Conservation (phyloP, 1,140 invertebrate genomes). For the Sinella curviseta region DNA sequence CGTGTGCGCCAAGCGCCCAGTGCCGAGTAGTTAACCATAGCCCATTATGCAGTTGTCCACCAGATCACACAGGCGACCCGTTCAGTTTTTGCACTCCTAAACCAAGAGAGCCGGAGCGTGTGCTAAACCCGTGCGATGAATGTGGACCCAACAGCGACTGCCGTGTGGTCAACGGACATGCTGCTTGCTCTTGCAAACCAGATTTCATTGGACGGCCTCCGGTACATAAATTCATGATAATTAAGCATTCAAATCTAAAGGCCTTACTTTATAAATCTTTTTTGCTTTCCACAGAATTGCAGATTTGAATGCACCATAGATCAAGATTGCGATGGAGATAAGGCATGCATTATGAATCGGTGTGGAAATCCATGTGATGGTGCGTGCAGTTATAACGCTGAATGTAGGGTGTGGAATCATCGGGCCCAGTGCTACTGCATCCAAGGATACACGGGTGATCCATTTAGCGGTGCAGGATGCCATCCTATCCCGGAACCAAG, state of each 20-base stretch:
- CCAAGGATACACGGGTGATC: slow-evolving; percentile 66
- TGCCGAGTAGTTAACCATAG: slow-evolving; percentile 63
- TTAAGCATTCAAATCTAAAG: slow-evolving; percentile 74
- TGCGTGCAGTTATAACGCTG: slow-evolving; percentile 77
- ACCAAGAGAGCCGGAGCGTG: neutral
- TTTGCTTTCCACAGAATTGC: slow-evolving; percentile 68
- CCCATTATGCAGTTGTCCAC: slow-evolving; percentile 72
- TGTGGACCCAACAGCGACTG: slow-evolving; percentile 77
- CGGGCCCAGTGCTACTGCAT: slow-evolving; percentile 74
- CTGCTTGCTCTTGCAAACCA: slow-evolving; percentile 65
- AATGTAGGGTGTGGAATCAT: slow-evolving; percentile 74
- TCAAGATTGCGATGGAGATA: slow-evolving; percentile 73
- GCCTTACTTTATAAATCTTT: slow-evolving; percentile 68
- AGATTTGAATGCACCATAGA: slow-evolving; percentile 69
- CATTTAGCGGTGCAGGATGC: slow-evolving; percentile 65
- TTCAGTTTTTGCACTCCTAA: slow-evolving; percentile 55
- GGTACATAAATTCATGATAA: slow-evolving; percentile 60
- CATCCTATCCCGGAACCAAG: too few relatives aligned
- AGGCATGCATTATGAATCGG: slow-evolving; percentile 73
- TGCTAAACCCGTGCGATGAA: slow-evolving; percentile 53
- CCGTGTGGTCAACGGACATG: slow-evolving; percentile 50
- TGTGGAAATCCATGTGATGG: slow-evolving; percentile 80
- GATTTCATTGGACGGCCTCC: slow-evolving; percentile 68
- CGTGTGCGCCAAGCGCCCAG: slow-evolving; percentile 68
- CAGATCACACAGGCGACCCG: slow-evolving; percentile 64